phyloP scores from a whole-genome alignment of 2,888 invertebrate species.

The Calliscelio sp. region DNA sequence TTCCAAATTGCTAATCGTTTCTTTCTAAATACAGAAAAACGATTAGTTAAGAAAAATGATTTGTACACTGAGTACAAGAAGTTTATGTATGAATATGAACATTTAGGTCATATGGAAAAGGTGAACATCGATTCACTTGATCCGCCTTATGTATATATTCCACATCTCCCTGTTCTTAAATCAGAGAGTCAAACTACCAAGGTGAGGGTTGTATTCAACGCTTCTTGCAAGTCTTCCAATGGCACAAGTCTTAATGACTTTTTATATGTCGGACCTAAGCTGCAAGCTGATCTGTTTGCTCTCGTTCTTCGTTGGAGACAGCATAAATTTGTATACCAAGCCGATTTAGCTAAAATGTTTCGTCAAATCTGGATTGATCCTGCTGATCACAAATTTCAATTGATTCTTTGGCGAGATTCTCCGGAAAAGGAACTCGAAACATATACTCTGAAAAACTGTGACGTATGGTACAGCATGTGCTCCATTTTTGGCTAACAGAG shows the following conservation, averaged over 20 bases:
- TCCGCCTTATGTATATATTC: neutral
- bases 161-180: neutral
- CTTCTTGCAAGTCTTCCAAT: neutral
- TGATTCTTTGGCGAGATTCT: neutral
- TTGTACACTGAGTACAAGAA: neutral
- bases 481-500: constrained; percentile 36
- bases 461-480: constrained; percentile 27
- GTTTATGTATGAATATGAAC: neutral
- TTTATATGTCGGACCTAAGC: neutral
- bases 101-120: too few relatives aligned
- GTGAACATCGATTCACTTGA: too few relatives aligned
- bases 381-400: neutral
- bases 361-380: neutral
- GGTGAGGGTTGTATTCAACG: neutral
- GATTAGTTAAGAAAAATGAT: neutral
- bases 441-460: too few relatives aligned
- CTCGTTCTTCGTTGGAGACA: neutral
- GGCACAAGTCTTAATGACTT: constrained; percentile 2
- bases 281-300: neutral
- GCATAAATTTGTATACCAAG: neutral
- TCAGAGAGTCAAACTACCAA: neutral
- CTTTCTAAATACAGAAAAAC: too few relatives aligned
- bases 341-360: constrained; percentile 16
- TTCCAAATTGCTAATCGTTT: neutral
- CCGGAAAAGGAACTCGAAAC: neutral